phyloP scores from a whole-genome alignment of 2,888 invertebrate species.

The Drosophila putrida region DNA sequence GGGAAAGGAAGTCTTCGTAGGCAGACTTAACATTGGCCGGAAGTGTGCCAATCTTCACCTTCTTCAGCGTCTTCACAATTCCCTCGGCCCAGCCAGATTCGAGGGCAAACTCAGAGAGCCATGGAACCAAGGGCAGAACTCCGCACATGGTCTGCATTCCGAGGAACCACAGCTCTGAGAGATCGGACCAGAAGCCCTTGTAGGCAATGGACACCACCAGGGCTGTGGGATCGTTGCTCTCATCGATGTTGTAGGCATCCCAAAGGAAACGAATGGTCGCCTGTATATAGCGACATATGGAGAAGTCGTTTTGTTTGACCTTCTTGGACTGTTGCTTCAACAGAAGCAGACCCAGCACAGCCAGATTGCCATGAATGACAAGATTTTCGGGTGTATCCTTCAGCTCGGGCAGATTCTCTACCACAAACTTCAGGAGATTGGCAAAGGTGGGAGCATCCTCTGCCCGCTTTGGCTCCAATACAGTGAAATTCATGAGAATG shows the following conservation, averaged over 20 bases:
- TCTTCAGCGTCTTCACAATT: constrained; percentile 92
- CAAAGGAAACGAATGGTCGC: constrained; percentile 95
- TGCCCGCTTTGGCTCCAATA: constrained; percentile 93
- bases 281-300: constrained; percentile 95
- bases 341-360: constrained; percentile 92
- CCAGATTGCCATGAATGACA: constrained; percentile 93
- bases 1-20: constrained; percentile 95
- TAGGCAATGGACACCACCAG: constrained; percentile 94
- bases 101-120: constrained; percentile 95
- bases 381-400: constrained; percentile 94
- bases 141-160: constrained; percentile 97
- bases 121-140: constrained; percentile 92
- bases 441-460: constrained; percentile 92
- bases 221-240: constrained; percentile 93
- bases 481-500: constrained; percentile 96
- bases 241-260: constrained; percentile 96
- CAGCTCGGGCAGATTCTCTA: constrained; percentile 93
- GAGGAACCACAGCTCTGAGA: constrained; percentile 96
- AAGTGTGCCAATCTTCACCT: constrained; percentile 93
- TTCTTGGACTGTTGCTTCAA: constrained; percentile 93
- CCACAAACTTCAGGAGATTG: constrained; percentile 93
- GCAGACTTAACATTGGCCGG: constrained; percentile 94
- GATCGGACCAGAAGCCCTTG: constrained; percentile 95
- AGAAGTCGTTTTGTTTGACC: constrained; percentile 94
- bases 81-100: constrained; percentile 98